These are phyloP conservation scores for Cyprinus carpio DNA, from an alignment of 2,113 vertebrate genomes.

Conservation along the genomic window DNA sequence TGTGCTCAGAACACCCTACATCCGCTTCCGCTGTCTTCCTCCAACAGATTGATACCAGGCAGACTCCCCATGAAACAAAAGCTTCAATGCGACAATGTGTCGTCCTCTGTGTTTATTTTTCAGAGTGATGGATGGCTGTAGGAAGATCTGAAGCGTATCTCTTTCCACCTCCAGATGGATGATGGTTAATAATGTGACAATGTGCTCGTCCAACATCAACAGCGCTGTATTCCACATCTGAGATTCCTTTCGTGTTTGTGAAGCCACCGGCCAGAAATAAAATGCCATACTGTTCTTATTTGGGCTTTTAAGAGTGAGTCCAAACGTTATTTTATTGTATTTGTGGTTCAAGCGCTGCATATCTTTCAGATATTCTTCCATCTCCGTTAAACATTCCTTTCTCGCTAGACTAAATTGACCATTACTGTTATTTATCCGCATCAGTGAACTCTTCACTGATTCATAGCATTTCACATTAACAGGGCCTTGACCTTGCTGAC, in stretches of 20 bases:
- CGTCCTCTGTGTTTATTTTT: slow-evolving; percentile 29
- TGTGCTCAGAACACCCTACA: neutral
- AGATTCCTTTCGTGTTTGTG: slow-evolving; percentile 43
- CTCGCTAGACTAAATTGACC: slow-evolving; percentile 46
- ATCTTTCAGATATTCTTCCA: slow-evolving; percentile 31
- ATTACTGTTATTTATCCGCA: slow-evolving; percentile 41
- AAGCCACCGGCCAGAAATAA: neutral
- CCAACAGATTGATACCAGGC: neutral
- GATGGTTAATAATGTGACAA: slow-evolving; percentile 14
- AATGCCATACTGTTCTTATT: slow-evolving; percentile 14
- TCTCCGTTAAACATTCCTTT: slow-evolving; percentile 38
- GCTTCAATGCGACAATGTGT: neutral
- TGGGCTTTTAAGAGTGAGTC: neutral
- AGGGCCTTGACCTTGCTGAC: slow-evolving; percentile 23
- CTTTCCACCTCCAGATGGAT: slow-evolving; percentile 26
- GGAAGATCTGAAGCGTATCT: slow-evolving; percentile 27
- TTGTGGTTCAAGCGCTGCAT: slow-evolving; percentile 40
- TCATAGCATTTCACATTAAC: slow-evolving; percentile 15
- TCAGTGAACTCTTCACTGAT: slow-evolving; percentile 30
- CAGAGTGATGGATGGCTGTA: neutral
- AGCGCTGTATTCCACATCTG: slow-evolving; percentile 35
- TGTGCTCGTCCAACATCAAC: slow-evolving; percentile 34
- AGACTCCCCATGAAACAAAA: neutral
- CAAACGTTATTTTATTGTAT: slow-evolving; percentile 32
- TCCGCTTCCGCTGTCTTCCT: neutral